Evolutionary conservation across 2,888 invertebrate species (phyloP).

Genomic region (Thereva nobilitata): DNA sequence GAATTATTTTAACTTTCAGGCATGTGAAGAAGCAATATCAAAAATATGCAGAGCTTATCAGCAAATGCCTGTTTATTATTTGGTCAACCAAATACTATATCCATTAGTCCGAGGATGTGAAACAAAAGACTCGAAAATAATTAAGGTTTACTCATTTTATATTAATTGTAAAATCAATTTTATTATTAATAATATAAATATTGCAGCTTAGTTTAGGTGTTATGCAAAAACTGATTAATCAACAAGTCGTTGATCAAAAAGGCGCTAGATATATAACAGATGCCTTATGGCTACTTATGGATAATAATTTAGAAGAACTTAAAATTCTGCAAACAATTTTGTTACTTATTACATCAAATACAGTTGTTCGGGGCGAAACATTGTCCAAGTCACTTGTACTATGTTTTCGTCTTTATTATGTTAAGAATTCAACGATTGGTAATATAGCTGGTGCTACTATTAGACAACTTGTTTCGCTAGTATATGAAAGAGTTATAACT

Average conservation of each 20-base stretch:
- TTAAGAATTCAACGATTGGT: constrained; percentile 91
- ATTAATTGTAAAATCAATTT: no score
- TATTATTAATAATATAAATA: constrained; percentile 10
- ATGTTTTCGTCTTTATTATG: constrained; percentile 95
- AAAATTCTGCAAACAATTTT: constrained; percentile 96
- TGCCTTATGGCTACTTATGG: constrained; percentile 91
- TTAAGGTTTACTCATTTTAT: constrained; percentile 66
- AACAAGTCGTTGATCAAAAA: constrained; percentile 86
- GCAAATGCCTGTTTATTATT: constrained; percentile 81
- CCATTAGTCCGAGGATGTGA: constrained; percentile 97
- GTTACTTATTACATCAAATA: constrained; percentile 90
- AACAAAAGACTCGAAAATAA: constrained; percentile 93
- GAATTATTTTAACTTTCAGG: constrained; percentile 62
- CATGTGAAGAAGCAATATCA: constrained; percentile 93
- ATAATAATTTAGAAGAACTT: constrained; percentile 91
- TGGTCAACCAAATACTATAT: constrained; percentile 92
- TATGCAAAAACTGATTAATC: constrained; percentile 91
- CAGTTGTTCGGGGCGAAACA: constrained; percentile 91
- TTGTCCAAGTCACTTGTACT: constrained; percentile 90
- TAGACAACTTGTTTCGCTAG: constrained; percentile 88
- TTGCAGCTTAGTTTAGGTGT: constrained; percentile 85
- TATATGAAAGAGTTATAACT: constrained; percentile 82
- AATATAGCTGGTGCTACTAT: constrained; percentile 99
- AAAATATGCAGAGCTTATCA: constrained; percentile 81
- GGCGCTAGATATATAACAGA: constrained; percentile 92